Conservation (phyloP, 2,888 invertebrate genomes). For the Lacanobia wlatinum region DNA sequence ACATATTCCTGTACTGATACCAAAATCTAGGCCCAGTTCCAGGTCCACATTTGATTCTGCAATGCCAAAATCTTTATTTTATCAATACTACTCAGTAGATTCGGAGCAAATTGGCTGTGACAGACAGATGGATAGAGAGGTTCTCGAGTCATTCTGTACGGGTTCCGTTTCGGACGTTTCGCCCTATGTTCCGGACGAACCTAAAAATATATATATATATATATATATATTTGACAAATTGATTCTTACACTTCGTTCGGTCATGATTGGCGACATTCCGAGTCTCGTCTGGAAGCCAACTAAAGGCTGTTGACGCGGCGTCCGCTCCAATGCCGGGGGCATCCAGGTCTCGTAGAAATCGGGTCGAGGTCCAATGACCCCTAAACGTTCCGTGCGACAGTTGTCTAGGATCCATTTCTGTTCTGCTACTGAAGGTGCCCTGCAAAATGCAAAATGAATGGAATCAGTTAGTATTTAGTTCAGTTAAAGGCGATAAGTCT, state of each 20-base stretch:
- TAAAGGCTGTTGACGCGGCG: not conserved
- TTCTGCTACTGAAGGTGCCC: not conserved
- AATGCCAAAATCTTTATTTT: no score
- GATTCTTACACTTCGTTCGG: not conserved
- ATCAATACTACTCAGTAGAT: no score
- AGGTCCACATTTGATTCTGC: no score
- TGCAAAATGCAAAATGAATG: not conserved
- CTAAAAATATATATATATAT: no score
- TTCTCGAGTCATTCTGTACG: no score
- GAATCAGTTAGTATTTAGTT: not conserved
- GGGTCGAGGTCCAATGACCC: conserved; percentile 13
- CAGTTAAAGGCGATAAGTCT: not conserved
- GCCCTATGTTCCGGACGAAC: no score
- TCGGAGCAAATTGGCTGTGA: no score
- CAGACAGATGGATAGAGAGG: no score
- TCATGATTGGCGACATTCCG: fast-evolving
- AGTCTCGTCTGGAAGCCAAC: not conserved
- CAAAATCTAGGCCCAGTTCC: no score
- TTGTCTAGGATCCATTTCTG: not conserved
- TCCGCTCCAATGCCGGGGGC: not conserved
- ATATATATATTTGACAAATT: not conserved
- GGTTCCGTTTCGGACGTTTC: no score
- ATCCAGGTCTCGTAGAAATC: conserved; percentile 9
- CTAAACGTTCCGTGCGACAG: conserved; percentile 2
- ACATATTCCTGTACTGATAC: no score